Evolutionary conservation across 2,113 vertebrate species (phyloP), one percentile per base, ranked within the genome.

Genomic region (Indicator maculatus): DNA sequence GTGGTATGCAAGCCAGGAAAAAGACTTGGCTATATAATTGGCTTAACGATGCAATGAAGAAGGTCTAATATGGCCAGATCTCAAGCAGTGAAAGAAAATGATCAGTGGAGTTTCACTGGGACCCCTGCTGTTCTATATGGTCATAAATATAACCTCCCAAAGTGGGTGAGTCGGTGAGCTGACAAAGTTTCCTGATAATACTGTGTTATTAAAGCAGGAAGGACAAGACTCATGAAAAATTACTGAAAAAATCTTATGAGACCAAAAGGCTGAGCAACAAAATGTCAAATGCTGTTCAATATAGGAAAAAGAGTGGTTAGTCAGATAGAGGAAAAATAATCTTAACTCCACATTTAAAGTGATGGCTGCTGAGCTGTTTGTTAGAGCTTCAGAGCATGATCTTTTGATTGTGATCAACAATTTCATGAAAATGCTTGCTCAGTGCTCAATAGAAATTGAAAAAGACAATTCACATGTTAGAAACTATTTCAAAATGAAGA

Each of bases 171-270:
- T 59, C 8, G 38, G 69, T 63, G 47, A 94, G 61, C 80, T 83
- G 86, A 83, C 86, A 90, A 74, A 92, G 70, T 92, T 94, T 92
- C 53, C 53, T 93, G 90, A 78, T 0, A 1, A 75, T 81, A 75
- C 77, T 11, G 19, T 66, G 73, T 86, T 96, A 93, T 95, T 92
- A 90, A 92, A 95, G 78, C n/a, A 58, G 59, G 73, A 90, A 95
- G 90, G 90, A 94, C 83, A 92, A 86, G 92, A 86, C 33, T 88
- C 53, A 30, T 65, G 77, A 90, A 96, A 90, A 95, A 93, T 58
- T 92, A 83, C 83, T 93, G 70, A 64, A 86, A 86, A n/a, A 61
- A 78, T 93, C 73, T 92, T 94, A 86, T 50, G 61, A 94, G 86
- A 81, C 58, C 61, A 86, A 86, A 64, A 77, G 30, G 8, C 41